Evolutionary conservation across 2,113 vertebrate genomes (phyloP).

Genomic region (Cephalopterus ornatus): DNA sequence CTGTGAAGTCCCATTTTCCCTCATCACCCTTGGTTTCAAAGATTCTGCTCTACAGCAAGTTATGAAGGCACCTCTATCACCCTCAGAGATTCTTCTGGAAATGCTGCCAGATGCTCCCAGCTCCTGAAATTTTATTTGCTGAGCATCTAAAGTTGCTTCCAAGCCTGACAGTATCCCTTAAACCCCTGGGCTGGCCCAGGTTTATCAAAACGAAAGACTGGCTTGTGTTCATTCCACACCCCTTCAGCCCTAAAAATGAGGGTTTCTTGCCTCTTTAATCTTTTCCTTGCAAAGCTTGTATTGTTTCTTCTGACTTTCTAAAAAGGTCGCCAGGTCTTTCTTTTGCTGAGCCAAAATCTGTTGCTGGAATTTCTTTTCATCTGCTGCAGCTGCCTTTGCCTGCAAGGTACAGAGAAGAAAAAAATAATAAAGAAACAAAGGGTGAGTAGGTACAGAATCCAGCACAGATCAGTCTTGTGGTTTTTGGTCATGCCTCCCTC

Average conservation of each 20-base stretch:
- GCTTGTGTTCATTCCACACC: not conserved
- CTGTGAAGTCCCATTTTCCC: not conserved
- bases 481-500: not conserved
- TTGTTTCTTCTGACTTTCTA: slow-evolving; percentile 99
- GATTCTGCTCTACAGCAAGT: not conserved
- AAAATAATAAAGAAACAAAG: not conserved
- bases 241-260: not conserved
- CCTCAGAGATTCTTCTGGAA: not conserved
- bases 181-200: not conserved
- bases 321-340: slow-evolving; percentile 97
- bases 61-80: not conserved
- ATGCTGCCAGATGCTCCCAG: not conserved
- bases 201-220: not conserved
- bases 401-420: slow-evolving; percentile 38
- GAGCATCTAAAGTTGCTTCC: not conserved
- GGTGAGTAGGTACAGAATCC: not conserved
- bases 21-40: not conserved
- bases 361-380: slow-evolving; percentile 99
- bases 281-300: slow-evolving; percentile 99
- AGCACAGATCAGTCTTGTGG: not conserved
- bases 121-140: not conserved
- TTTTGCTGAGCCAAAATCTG: slow-evolving; percentile 98
- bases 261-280: slow-evolving; percentile 92
- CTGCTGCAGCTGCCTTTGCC: slow-evolving; percentile 90
- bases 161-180: not conserved